Percentiles rank a stretch among this genome's conserved stretches.
phyloP scores from a whole-genome alignment of 2,797 vertebrate genomes.

The Enteromius argenteus region DNA sequence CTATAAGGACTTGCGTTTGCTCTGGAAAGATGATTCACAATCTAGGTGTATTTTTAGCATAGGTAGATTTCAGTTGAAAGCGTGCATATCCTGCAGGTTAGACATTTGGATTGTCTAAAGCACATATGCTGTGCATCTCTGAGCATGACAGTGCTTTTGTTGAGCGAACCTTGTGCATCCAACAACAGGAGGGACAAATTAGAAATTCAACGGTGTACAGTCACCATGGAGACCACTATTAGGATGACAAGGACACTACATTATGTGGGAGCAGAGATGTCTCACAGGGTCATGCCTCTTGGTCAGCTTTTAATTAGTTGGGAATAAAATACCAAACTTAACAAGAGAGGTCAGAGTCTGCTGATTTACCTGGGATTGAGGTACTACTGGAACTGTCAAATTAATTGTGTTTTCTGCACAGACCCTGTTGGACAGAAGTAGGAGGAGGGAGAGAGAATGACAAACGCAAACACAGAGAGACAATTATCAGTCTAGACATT shows the following conservation, averaged over 20 bases:
- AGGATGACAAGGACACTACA: constrained; percentile 54
- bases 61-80: not conserved
- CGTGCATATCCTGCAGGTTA: not conserved
- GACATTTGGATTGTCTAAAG: not conserved
- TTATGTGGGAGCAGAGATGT: constrained; percentile 28
- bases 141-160: constrained; percentile 7
- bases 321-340: constrained; percentile 15
- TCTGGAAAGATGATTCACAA: not conserved
- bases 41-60: not conserved
- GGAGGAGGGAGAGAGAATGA: not conserved
- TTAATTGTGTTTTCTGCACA: not conserved
- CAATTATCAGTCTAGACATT: constrained; percentile 27
- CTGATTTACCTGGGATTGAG: constrained; percentile 14
- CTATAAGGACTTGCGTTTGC: not conserved
- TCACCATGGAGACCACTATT: constrained; percentile 70
- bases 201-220: constrained; percentile 63
- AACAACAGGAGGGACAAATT: constrained; percentile 55
- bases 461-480: not conserved
- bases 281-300: constrained; percentile 1
- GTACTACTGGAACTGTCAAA: not conserved
- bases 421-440: not conserved
- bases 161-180: not conserved
- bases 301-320: constrained; percentile 35
- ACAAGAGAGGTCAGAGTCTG: constrained; percentile 17
- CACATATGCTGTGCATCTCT: not conserved